A percentile compares a stretch with the other conserved stretches of the same genome.
These are phyloP conservation scores for Poecile montanus DNA, from an alignment of 2,797 vertebrate genomes.

Conservation along the genomic window DNA sequence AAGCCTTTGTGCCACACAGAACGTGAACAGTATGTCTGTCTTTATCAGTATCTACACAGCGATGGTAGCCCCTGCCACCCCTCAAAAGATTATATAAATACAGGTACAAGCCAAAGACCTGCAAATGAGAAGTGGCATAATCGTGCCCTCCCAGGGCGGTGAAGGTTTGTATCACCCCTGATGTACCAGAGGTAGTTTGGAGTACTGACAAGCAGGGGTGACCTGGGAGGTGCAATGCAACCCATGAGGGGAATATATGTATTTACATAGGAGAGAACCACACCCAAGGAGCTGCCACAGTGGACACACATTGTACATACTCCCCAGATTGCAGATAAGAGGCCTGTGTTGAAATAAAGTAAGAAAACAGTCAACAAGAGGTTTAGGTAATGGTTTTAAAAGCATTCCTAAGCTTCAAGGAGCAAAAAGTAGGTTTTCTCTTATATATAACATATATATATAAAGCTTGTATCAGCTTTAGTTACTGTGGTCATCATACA, in stretches of 20 bases:
- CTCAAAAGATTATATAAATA: rapidly evolving
- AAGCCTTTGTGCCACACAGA: rapidly evolving
- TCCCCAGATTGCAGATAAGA: rapidly evolving
- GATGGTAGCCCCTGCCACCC: rapidly evolving
- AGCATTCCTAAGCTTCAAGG: background rate
- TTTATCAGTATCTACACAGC: background rate
- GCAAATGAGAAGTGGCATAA: no score
- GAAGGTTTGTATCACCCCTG: background rate
- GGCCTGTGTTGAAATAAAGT: background rate
- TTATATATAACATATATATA: no score
- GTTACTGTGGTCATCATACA: background rate
- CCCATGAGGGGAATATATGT: background rate
- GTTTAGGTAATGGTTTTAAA: background rate
- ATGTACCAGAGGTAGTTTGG: rapidly evolving
- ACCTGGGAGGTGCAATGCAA: no score
- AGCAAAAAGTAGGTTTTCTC: background rate
- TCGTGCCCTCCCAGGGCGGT: rapidly evolving
- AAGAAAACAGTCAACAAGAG: background rate
- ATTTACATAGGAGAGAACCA: background rate
- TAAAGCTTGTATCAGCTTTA: background rate
- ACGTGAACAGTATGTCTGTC: no score
- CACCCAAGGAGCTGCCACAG: background rate
- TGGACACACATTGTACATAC: rapidly evolving
- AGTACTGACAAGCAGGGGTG: background rate
- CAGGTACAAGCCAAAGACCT: background rate